Conservation (phyloP, 2,797 vertebrate genomes). For the Enoplosus armatus region DNA sequence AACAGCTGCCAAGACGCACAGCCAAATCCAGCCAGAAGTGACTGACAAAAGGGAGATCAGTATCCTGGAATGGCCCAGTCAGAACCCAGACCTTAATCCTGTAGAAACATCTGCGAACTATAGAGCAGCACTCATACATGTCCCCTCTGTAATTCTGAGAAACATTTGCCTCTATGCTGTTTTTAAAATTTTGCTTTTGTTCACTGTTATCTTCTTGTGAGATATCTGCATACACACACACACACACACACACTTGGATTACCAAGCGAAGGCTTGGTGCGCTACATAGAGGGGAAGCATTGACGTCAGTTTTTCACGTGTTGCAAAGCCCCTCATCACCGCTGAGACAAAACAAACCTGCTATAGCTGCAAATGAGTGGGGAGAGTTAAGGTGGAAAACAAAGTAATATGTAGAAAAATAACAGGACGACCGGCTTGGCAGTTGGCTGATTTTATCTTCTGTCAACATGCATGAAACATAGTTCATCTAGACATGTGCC, state of each 20-base stretch:
- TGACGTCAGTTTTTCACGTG: constrained; percentile 13
- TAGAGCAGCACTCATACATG: neutral
- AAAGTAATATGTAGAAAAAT: neutral
- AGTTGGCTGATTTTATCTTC: neutral
- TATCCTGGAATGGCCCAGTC: constrained; percentile 36
- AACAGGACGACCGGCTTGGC: no score
- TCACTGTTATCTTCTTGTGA: neutral
- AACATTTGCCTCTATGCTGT: neutral
- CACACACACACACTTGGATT: no score
- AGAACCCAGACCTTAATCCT: constrained; percentile 20
- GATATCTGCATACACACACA: no score
- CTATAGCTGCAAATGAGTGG: neutral
- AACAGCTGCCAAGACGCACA: constrained; percentile 31
- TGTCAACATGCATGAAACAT: neutral
- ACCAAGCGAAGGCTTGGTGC: neutral
- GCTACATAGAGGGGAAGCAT: neutral
- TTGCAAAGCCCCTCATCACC: constrained; percentile 20
- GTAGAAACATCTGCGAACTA: constrained; percentile 1
- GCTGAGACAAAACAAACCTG: constrained; percentile 15
- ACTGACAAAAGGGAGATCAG: constrained; percentile 39
- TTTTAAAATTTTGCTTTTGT: constrained; percentile 8
- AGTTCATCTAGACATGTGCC: neutral
- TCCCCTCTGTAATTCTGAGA: neutral
- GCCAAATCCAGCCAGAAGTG: constrained; percentile 32
- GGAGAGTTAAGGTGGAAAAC: neutral